Percentiles rank a stretch among this genome's conserved stretches.
phyloP scores from a whole-genome alignment of 2,113 vertebrate genomes.

The Chlamydotis undulata region DNA sequence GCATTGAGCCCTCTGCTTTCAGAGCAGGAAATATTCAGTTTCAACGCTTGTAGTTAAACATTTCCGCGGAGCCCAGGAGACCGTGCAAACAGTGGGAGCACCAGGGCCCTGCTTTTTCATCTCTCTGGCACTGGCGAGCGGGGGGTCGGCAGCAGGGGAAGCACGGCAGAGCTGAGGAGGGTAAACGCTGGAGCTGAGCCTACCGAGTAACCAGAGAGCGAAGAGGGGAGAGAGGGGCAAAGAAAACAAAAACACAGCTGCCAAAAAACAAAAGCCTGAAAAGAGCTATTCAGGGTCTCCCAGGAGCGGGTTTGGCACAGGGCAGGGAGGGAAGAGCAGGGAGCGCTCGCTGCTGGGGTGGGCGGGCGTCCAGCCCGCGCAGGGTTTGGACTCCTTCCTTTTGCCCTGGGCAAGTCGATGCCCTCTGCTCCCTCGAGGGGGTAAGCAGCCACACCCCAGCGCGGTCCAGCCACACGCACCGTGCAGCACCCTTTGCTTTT shows the following conservation, averaged over 20 bases:
- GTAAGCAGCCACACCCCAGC: background rate
- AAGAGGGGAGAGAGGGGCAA: slow-evolving; percentile 50
- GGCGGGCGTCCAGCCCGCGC: fast-evolving
- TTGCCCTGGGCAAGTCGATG: background rate
- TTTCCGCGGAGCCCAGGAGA: slow-evolving; percentile 66
- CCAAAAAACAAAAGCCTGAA: slow-evolving; percentile 70
- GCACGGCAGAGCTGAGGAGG: slow-evolving; percentile 30
- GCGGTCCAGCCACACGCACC: fast-evolving
- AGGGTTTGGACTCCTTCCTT: background rate
- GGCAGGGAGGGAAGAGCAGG: background rate
- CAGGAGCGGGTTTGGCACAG: slow-evolving; percentile 48
- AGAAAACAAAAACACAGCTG: slow-evolving; percentile 76
- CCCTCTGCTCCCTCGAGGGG: fast-evolving
- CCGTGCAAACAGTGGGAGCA: slow-evolving; percentile 17
- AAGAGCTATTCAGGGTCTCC: slow-evolving; percentile 59
- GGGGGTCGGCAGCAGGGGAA: slow-evolving; percentile 33
- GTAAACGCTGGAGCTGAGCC: slow-evolving; percentile 69
- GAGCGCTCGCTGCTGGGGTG: background rate
- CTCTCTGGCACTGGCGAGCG: slow-evolving; percentile 35
- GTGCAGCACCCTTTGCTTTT: background rate
- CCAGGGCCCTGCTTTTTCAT: slow-evolving; percentile 64
- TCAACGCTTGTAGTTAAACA: slow-evolving; percentile 65
- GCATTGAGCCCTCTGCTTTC: background rate
- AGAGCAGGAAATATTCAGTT: slow-evolving; percentile 68
- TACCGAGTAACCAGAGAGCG: slow-evolving; percentile 38